A percentile compares a stretch with the other conserved stretches of the same genome.
Conservation (phyloP, 2,797 vertebrate genomes). For the Stomatorhinus walkeri region DNA sequence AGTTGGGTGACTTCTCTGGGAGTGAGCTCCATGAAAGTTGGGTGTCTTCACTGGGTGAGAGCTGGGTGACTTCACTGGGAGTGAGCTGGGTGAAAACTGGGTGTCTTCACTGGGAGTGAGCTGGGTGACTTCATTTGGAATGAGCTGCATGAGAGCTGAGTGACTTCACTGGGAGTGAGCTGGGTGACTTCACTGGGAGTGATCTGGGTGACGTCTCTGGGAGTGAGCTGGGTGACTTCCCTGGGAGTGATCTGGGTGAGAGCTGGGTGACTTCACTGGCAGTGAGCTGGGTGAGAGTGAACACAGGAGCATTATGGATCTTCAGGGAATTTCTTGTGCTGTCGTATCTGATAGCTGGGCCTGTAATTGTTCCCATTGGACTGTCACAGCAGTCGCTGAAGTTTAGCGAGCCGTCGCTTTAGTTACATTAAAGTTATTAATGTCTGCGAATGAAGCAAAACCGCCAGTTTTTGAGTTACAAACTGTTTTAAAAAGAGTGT, state of each 20-base stretch:
- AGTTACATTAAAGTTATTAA: conserved; percentile 33
- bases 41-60: background rate
- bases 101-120: background rate
- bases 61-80: background rate
- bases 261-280: too few species aligned
- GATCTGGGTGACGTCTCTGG: too few species aligned
- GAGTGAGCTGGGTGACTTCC: too few species aligned
- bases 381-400: conserved; percentile 39
- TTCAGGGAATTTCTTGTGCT: background rate
- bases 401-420: conserved; percentile 35
- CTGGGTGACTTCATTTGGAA: too few species aligned
- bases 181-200: background rate
- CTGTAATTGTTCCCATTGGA: background rate
- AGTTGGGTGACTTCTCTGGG: background rate
- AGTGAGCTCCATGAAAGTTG: background rate
- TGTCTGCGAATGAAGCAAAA: conserved; percentile 50
- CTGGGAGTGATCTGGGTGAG: too few species aligned
- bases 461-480: conserved; percentile 49
- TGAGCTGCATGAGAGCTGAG: too few species aligned
- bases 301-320: background rate
- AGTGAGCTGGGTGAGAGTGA: background rate
- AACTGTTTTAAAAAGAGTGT: conserved; percentile 37
- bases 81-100: background rate
- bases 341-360: background rate
- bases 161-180: too few species aligned